phyloP scores from a whole-genome alignment of 1,140 invertebrate genomes.

The Holotrichia oblita region DNA sequence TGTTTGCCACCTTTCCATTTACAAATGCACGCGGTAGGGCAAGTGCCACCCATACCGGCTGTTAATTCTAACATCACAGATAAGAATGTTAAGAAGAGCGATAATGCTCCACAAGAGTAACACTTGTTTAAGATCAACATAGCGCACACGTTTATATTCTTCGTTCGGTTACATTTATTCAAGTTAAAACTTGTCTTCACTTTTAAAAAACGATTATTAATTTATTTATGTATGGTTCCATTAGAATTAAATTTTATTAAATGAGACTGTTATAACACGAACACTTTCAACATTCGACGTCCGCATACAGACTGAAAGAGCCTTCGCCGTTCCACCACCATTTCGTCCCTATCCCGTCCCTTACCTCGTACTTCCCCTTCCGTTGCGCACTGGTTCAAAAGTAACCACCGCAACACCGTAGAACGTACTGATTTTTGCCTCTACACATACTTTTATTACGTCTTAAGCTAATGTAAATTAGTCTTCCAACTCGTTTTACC shows the following conservation, averaged over 20 bases:
- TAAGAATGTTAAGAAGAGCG: slow-evolving; percentile 41
- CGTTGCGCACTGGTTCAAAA: slow-evolving; percentile 60
- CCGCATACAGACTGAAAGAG: slow-evolving; percentile 50
- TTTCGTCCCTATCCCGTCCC: slow-evolving; percentile 45
- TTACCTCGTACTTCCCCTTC: slow-evolving; percentile 46
- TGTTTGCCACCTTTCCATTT: slow-evolving; percentile 94
- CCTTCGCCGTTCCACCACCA: slow-evolving; percentile 46
- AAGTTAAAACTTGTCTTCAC: not conserved
- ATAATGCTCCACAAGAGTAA: slow-evolving; percentile 9
- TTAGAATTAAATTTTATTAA: slow-evolving; percentile 10
- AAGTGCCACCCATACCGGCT: slow-evolving; percentile 63
- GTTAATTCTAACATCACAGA: slow-evolving; percentile 43
- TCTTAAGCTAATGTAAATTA: slow-evolving; percentile 37
- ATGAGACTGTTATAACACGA: slow-evolving; percentile 22
- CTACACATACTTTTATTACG: slow-evolving; percentile 43
- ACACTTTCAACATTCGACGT: slow-evolving; percentile 44
- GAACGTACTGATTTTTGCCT: slow-evolving; percentile 59
- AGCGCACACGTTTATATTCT: not conserved
- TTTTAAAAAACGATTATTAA: not conserved
- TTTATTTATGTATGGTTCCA: slow-evolving; percentile 22
- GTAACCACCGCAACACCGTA: slow-evolving; percentile 58
- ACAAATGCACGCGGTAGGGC: slow-evolving; percentile 83
- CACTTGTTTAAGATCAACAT: slow-evolving; percentile 29
- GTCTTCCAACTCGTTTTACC: not conserved
- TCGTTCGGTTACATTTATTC: slow-evolving; percentile 7